Evolutionary conservation across 2,113 vertebrate genomes (phyloP), one percentile per base, ranked within the genome.

Genomic region (Vimba vimba): DNA sequence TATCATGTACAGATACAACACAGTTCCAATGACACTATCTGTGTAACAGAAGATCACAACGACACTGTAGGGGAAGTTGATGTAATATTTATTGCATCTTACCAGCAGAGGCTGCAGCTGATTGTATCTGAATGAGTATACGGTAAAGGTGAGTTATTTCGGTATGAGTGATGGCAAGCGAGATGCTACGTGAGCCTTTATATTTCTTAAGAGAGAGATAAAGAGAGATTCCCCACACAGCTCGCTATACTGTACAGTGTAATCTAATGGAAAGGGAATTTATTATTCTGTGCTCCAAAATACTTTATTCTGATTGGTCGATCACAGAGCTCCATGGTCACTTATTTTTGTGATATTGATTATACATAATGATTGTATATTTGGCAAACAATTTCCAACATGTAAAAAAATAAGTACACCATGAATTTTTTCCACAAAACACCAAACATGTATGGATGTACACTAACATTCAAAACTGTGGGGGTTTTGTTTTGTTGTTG

Each of bases 121-220:
- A 81, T 66, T 47, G 17, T 33, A 81, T 81, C 60, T 81, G 43
- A 27, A 43, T 10, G 39, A 25, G 59, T 23, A 79, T 79, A 79
- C 15, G 25, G 43, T 81, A 81, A 81, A 81, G 43, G 79, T 50
- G 79, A 81, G 43, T 81, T 81, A 81, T 68, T 81, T 50, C 43
- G 36, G 78, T 79, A 45, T 79, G 36, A 62, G 39, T 66, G 79
- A 66, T 23, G 43, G 25, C 12, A 21, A 57, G 50, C 1, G 10
- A 78, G 39, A 45, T 25, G 7, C 25, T 81, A 21, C 66, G 23
- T 21, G n/a, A 77, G n/a, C 73, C 5, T 74, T 50, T 55, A 23
- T 33, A 10, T 55, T 55, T 21, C 17, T 77, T 33, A 77, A 66
- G 39, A 47, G 36, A 47, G 27, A 52, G 36, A 62, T 13, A 64